Base-by-base conservation (phyloP, 2,113 vertebrate genomes). In the Calyptomena viridis region DNA sequence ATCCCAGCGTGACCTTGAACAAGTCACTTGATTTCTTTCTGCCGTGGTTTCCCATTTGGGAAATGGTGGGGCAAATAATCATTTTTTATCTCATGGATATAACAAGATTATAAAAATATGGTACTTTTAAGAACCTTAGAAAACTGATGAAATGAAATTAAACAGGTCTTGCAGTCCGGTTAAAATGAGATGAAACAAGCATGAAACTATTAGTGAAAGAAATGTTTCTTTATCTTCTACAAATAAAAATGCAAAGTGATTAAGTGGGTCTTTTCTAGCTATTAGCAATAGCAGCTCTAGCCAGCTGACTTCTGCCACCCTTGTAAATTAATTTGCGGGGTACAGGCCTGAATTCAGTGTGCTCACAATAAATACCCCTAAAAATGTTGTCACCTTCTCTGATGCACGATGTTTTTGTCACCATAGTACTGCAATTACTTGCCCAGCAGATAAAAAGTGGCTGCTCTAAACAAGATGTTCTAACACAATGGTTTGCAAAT, bases 41-140 rank as follows among this genome's bases (percentile, higher is more conserved):
- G 35, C 63, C 20, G 5, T 81, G 25, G 64, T 93, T 94, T 93
- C 87, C 84, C 81, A 82, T 95, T 59, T 93, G 84, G 91, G 81
- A 96, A 93, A 76, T 84, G 77, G 53, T 92, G 87, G 81, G 69
- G 87, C 49, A 92, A 94, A 96, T 78, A 95, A 94, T 93, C 11
- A 2, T 89, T 94, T 93, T 92, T 94, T 95, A 79, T 94, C 87
- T 95, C 49, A 46, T 68, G 87, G 91, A 53, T 94, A 33, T 95
- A 95, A 96, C 88, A 56, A 95, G 91, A 87, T 95, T 94, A 94
- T 94, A 85, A 96, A 96, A 96, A 96, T 96, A 95, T 94, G 93
- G 79, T 95, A 92, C 90, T 97, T 94, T 87, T 88, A 81, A 96
- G 90, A 93, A 80, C 93, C 85, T 90, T 87, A 90, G 82, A 92